Base-by-base conservation (phyloP, 2,113 vertebrate species). In the Pleuronectes platessa region DNA sequence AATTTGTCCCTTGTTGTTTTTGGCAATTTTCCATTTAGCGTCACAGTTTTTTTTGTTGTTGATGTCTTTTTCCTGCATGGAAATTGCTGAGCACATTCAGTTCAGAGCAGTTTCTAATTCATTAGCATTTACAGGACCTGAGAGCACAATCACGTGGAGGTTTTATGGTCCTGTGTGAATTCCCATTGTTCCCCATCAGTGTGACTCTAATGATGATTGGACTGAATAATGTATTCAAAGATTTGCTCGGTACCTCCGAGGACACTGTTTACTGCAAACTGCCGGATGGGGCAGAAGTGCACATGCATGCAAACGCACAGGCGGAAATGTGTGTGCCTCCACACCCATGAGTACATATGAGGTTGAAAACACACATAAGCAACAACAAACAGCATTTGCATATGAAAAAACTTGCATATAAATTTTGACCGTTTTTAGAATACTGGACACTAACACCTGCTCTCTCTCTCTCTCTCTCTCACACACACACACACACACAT, bases 191-290 rank as follows among this genome's bases (percentile, higher is more conserved):
- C 21, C 37, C 31, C 10, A 63, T 49, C 45, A 68, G 61, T 0
- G 18, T 58, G 40, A 35, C 21, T 67, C 68, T 83, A 79, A 81
- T 69, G 31, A 62, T 70, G 75, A 86, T 59, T 84, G 35, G 64
- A 55, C 75, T 81, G 45, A 87, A 81, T 81, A 81, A 89, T 81
- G 61, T 56, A 79, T 74, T 68, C 3, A 35, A 51, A 70, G 26
- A 61, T 82, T 42, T 58, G n/a, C 55, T 67, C 40, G 49, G 53
- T n/a, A 66, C 74, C 73, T 78, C 67, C 5, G 37, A 71, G 69
- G 73, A 58, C 68, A 51, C 35, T 71, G 58, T 82, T 86, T 76
- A 64, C 35, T 65, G 69, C 60, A 76, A 70, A 80, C 84, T 68
- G 71, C 53, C 66, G 42, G 21, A 55, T 24, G 14, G 20, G 10